Conservation (phyloP, 2,888 invertebrate species). For the Cetonia aurata region DNA sequence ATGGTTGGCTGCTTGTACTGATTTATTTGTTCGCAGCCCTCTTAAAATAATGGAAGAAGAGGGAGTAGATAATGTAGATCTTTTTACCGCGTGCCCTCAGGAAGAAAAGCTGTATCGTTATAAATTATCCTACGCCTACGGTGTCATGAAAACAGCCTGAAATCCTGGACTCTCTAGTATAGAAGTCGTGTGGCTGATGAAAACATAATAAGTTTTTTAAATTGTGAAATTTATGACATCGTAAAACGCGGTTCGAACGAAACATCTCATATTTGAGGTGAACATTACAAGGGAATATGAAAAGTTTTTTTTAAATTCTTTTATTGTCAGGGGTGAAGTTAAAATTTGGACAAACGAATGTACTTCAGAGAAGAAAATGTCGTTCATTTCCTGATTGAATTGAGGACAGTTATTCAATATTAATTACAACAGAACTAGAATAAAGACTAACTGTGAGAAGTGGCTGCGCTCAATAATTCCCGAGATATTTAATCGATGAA, state of each 20-base stretch:
- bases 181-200: slow-evolving; percentile 6
- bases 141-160: not conserved
- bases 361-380: no score
- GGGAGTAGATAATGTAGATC: slow-evolving; percentile 16
- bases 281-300: no score
- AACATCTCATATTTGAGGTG: no score
- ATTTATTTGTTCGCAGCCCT: slow-evolving; percentile 14
- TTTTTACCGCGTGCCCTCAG: not conserved
- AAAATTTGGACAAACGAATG: no score
- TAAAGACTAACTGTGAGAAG: no score
- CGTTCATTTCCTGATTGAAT: no score
- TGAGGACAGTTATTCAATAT: no score
- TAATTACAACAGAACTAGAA: no score
- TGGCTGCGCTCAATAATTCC: no score
- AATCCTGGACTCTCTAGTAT: not conserved
- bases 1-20: slow-evolving; percentile 24
- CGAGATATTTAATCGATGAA: no score
- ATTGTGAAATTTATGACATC: slow-evolving; percentile 30
- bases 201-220: slow-evolving; percentile 38
- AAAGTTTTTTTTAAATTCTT: no score
- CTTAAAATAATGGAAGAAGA: slow-evolving; percentile 26
- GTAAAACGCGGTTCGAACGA: not conserved
- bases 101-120: slow-evolving; percentile 1
- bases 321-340: no score
- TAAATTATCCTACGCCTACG: slow-evolving; percentile 21